Evolutionary conservation across 2,888 invertebrate species (phyloP).

Genomic region (Erebia palarica): DNA sequence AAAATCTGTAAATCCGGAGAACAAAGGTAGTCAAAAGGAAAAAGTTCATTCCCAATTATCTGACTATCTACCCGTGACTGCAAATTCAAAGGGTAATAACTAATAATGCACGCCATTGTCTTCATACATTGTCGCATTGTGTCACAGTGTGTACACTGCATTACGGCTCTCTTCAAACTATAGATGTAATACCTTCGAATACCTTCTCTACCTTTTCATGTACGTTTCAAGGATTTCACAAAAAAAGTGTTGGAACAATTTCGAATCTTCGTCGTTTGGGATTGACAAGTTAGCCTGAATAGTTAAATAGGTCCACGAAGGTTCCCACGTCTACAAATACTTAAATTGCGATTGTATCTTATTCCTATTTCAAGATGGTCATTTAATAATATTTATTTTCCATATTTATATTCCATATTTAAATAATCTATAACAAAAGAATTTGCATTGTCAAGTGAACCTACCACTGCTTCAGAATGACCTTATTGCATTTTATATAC

Average conservation of each 20-base stretch:
- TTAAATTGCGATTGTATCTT: too few relatives aligned
- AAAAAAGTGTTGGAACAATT: neutral
- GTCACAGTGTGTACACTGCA: conserved; percentile 74
- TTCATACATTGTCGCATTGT: conserved; percentile 71
- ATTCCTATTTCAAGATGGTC: too few relatives aligned
- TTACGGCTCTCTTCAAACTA: conserved; percentile 61
- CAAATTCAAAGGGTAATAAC: conserved; percentile 77
- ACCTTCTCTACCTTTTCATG: neutral
- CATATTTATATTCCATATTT: too few relatives aligned
- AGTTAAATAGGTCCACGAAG: too few relatives aligned
- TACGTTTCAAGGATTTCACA: conserved; percentile 10
- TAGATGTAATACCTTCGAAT: conserved; percentile 29
- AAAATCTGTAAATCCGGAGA: conserved; percentile 29
- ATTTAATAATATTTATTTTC: too few relatives aligned
- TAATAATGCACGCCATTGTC: conserved; percentile 75
- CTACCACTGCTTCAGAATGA: too few relatives aligned
- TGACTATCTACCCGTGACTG: conserved; percentile 72
- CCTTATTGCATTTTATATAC: too few relatives aligned
- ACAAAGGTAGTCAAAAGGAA: conserved; percentile 54
- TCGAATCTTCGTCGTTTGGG: neutral
- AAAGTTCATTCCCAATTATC: conserved; percentile 69
- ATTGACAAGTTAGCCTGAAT: neutral
- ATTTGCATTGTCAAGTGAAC: too few relatives aligned
- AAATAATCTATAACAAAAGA: too few relatives aligned
- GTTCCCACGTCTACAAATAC: too few relatives aligned